phyloP scores from a whole-genome alignment of 2,113 vertebrate genomes.

The Myotis davidii region DNA sequence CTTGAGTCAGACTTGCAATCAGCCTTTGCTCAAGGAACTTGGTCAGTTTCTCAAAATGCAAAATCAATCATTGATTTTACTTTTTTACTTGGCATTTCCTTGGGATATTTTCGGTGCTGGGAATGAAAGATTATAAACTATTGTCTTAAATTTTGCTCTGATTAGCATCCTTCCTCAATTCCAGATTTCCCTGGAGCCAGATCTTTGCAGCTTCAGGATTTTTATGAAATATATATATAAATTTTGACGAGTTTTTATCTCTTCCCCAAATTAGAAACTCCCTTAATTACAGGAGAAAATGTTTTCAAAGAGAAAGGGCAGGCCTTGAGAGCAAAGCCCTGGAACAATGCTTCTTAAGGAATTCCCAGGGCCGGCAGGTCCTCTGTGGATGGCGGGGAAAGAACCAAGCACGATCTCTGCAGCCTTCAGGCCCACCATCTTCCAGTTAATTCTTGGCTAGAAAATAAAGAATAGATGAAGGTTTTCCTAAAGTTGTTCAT shows the following conservation, averaged over 20 bases:
- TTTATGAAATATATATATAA: constrained; percentile 49
- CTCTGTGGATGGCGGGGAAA: neutral
- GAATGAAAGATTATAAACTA: constrained; percentile 46
- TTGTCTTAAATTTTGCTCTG: constrained; percentile 70
- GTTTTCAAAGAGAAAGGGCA: constrained; percentile 63
- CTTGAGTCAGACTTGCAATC: constrained; percentile 49
- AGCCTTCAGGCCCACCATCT: neutral
- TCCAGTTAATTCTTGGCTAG: constrained; percentile 19
- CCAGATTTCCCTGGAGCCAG: constrained; percentile 61
- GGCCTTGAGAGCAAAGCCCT: constrained; percentile 14
- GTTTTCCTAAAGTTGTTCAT: constrained; percentile 23
- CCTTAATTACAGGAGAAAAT: constrained; percentile 72
- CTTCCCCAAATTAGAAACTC: constrained; percentile 66
- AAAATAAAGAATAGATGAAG: constrained; percentile 58
- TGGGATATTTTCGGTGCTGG: constrained; percentile 65
- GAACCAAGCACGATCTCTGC: neutral
- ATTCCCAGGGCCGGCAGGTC: constrained; percentile 21
- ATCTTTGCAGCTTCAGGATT: constrained; percentile 62
- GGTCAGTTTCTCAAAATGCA: constrained; percentile 63
- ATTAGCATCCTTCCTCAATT: constrained; percentile 52
- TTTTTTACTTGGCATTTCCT: constrained; percentile 60
- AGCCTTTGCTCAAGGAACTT: constrained; percentile 67
- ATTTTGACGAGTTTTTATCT: constrained; percentile 73
- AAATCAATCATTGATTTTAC: constrained; percentile 48
- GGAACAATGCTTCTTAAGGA: constrained; percentile 45